Conservation (phyloP, 2,113 vertebrate genomes). For the Stigmatopora argus region DNA sequence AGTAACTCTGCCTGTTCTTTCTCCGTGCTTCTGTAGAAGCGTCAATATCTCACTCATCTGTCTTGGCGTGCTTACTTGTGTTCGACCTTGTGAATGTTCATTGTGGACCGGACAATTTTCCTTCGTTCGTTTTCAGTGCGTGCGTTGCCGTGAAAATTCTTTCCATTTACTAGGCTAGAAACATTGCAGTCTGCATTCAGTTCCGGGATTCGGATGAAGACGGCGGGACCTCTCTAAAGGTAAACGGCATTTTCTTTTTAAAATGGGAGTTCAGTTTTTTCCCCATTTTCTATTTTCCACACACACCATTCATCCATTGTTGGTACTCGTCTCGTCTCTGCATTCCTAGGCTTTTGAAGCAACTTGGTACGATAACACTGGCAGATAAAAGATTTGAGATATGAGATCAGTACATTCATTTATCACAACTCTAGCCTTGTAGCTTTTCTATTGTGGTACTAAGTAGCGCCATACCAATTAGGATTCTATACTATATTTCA, state of each 20-base stretch:
- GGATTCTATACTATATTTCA: too few species aligned
- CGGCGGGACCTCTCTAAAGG: conserved; percentile 76
- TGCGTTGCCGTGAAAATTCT: too few species aligned
- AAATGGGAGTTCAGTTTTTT: too few species aligned
- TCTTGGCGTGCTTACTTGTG: too few species aligned
- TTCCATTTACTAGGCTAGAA: conserved; percentile 79
- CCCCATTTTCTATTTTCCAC: too few species aligned
- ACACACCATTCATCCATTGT: conserved; percentile 1
- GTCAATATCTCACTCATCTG: too few species aligned
- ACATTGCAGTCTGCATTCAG: conserved; percentile 88
- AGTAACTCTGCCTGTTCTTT: too few species aligned
- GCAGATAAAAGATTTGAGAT: conserved; percentile 25
- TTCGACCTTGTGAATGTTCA: too few species aligned
- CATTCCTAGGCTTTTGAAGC: conserved; percentile 12
- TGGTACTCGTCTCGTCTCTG: conserved; percentile 33
- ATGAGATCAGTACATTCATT: conserved; percentile 6
- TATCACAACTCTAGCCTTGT: background rate
- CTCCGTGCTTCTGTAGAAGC: too few species aligned
- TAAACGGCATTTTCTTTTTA: conserved; percentile 33
- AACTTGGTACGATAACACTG: conserved; percentile 13
- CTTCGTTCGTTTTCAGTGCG: too few species aligned
- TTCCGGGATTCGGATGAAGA: conserved; percentile 91
- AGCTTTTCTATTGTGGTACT: background rate
- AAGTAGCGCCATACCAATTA: background rate
- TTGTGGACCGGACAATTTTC: too few species aligned